Base-by-base conservation (phyloP, 2,113 vertebrate species). In the Acinonyx jubatus region DNA sequence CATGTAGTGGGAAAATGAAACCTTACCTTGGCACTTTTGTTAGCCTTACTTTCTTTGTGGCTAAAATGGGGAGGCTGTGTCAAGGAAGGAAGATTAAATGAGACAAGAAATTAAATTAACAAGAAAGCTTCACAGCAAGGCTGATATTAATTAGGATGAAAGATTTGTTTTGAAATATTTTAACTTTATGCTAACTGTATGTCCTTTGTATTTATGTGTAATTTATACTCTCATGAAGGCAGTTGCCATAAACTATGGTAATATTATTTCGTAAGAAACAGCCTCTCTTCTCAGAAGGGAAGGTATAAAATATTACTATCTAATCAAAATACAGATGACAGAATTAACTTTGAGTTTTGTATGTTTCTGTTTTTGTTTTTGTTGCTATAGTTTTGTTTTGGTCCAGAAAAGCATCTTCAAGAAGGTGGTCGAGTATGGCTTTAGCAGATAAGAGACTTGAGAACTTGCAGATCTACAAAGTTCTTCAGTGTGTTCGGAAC, bases 381-480 rank as follows among this genome's bases (percentile, higher is more conserved):
- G 9, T 57, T 96, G 5, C 45, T 85, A 0, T 63, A 94, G 94
- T 73, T 88, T 92, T 63, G 48, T 94, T 96, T 98, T 73, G 95
- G 90, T 71, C 97, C 95, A 98, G 98, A 94, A 96, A 97, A 96
- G 27, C 23, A 13, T 96, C 97, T 96, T 89, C 66, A 89, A 98
- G 94, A 89, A 94, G 96, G 79, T 89, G 81, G 63, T 95, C 95
- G 45, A 97, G 41, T 76, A 99, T 99, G 98, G 95, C 98, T 50
- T 97, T 98, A 5, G 98, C 99, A 36, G 97, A 99, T 90, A 98
- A 94, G 55, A 99, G 99, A 63, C 99, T 99, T 95, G 97, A 99
- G 97, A 98, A 99, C 73, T 98, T 99, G 65, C 99, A 99, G 98
- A 99, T 99, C 95, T 99, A 99, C 98, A 99, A 99, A 96, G 98